Evolutionary conservation across 2,113 vertebrate species (phyloP).

Genomic region (Clarias gariepinus): DNA sequence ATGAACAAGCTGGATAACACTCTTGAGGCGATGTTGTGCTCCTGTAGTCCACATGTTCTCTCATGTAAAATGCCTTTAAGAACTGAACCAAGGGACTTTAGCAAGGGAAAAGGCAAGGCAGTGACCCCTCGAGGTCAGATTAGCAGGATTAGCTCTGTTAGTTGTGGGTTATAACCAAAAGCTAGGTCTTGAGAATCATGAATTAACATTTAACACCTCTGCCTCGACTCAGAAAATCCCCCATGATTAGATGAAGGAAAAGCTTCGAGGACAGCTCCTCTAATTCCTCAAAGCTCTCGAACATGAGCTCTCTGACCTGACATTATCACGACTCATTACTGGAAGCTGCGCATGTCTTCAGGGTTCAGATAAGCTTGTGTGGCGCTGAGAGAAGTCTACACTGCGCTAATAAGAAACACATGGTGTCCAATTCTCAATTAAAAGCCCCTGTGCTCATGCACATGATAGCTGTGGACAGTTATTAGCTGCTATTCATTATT

Average conservation of each 20-base stretch:
- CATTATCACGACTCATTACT: slow-evolving; percentile 5
- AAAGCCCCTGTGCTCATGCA: background rate
- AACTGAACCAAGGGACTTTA: background rate
- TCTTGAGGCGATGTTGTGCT: background rate
- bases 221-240: background rate
- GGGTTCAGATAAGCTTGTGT: background rate
- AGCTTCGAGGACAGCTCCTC: background rate
- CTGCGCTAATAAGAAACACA: background rate
- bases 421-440: background rate
- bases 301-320: background rate
- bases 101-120: background rate
- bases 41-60: background rate
- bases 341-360: background rate
- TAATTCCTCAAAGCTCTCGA: slow-evolving; percentile 10
- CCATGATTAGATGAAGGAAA: background rate
- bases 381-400: background rate
- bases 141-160: slow-evolving; percentile 13
- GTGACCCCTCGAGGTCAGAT: background rate
- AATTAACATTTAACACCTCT: slow-evolving; percentile 1
- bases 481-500: background rate
- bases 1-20: background rate
- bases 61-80: background rate
- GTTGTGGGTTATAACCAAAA: background rate
- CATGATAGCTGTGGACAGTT: background rate
- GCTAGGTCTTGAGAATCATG: background rate